Percentiles rank a stretch among this genome's conserved stretches.
phyloP scores from a whole-genome alignment of 1,140 invertebrate genomes.

The Orius insidiosus region DNA sequence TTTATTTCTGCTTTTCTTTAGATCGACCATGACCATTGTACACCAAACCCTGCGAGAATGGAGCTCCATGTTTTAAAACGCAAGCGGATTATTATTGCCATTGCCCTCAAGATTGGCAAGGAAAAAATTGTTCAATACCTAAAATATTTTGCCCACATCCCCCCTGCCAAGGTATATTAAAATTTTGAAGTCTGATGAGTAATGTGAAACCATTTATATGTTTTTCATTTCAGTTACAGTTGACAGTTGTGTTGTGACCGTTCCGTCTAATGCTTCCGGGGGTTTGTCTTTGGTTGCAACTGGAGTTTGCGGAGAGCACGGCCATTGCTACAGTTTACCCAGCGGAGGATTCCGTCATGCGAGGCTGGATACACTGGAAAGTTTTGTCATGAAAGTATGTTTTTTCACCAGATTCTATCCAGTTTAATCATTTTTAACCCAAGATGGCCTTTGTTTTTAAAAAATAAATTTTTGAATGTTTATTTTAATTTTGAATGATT shows the following conservation, averaged over 20 bases:
- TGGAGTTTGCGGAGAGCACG: constrained; percentile 53
- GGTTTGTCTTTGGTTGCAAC: too few species aligned
- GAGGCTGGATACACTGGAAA: constrained; percentile 57
- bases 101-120: constrained; percentile 69
- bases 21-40: constrained; percentile 68
- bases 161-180: constrained; percentile 35
- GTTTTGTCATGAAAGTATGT: constrained; percentile 54
- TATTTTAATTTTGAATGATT: too few species aligned
- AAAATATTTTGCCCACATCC: constrained; percentile 37
- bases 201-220: too few species aligned
- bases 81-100: constrained; percentile 77
- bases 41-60: constrained; percentile 66
- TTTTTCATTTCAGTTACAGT: too few species aligned
- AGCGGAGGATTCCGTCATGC: constrained; percentile 45
- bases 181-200: too few species aligned
- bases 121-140: constrained; percentile 71
- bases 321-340: constrained; percentile 47
- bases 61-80: constrained; percentile 64
- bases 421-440: too few species aligned
- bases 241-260: constrained; percentile 16
- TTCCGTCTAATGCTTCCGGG: constrained; percentile 1
- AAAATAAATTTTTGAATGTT: too few species aligned
- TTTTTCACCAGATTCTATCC: too few species aligned
- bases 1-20: constrained; percentile 24
- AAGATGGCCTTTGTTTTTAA: too few species aligned